Conservation (phyloP, 1,140 invertebrate species). For the Zaprionus ornatus region DNA sequence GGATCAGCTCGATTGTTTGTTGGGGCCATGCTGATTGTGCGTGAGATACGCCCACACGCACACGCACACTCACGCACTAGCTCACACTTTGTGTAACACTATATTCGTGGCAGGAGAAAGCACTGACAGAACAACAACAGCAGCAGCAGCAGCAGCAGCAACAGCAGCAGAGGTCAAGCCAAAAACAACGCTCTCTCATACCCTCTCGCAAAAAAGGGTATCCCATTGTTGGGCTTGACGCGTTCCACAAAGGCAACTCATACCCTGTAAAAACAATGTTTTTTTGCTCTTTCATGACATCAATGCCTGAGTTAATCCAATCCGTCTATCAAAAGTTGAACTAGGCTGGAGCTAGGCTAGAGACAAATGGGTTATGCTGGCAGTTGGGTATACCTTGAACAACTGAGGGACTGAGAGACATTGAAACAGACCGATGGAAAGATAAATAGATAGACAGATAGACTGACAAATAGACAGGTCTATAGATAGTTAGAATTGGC, state of each 20-base stretch:
- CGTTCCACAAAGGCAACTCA: background rate
- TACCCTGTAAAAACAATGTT: background rate
- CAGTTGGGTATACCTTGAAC: background rate
- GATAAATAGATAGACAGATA: background rate
- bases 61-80: background rate
- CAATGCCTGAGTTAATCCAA: constrained; percentile 3
- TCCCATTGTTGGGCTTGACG: background rate
- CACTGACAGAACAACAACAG: no score
- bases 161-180: constrained; percentile 9
- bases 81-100: background rate
- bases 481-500: background rate
- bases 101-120: background rate
- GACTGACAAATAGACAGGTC: background rate
- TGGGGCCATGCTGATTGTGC: constrained; percentile 40
- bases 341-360: background rate
- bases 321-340: background rate
- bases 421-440: background rate
- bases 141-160: background rate
- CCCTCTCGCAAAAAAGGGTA: background rate
- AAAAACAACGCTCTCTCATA: constrained; percentile 4
- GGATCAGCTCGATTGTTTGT: constrained; percentile 17
- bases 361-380: background rate
- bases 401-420: background rate
- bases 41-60: constrained; percentile 33
- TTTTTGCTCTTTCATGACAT: background rate